Evolutionary conservation across 2,888 invertebrate species (phyloP), one percentile per base, ranked within the genome.

Genomic region (Pristionchus entomophagus): DNA sequence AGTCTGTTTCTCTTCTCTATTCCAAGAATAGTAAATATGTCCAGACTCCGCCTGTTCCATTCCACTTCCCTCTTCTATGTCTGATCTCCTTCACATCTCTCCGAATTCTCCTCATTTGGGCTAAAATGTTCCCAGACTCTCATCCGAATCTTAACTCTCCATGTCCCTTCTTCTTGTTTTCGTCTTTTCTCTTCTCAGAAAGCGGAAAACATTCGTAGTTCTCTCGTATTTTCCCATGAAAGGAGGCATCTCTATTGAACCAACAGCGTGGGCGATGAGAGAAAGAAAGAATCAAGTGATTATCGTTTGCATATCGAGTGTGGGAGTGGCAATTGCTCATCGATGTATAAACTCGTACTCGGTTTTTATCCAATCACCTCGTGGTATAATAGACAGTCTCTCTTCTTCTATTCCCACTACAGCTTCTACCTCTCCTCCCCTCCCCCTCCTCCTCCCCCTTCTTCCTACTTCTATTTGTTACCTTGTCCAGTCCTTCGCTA

Each of bases 391-490:
- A 56, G 6, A 1, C 26, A 56, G 56, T 56, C 49, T 83, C 41
- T 59, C 73, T 73, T 62, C 84, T 81, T 86, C 77, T 69, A 86
- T 85, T 84, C 86, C 35, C 29, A 82, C 59, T 35, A 35, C 59
- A 56, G 53, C 81, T 29, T 86, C 49, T 35, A 17, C 35, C 38
- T 84, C 84, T 85, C 77, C 85, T 83, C 85, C 73, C 81, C 69
- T 83, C 73, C 78, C 26, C 78, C 78, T 51, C 29, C 56, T 38
- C 41, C 8, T 38, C 59, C 62, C 69, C 82, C 49, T 82, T 81
- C 85, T 59, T 82, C 78, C 81, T 53, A 14, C 49, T 45, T 65
- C 77, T 65, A 41, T 41, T 73, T 73, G 73, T 38, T 38, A 73
- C 35, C 35, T 73, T 86, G 26, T 45, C 59, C 80, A 56, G 10